phyloP scores from a whole-genome alignment of 2,888 invertebrate species.

The Coenonympha arcania region DNA sequence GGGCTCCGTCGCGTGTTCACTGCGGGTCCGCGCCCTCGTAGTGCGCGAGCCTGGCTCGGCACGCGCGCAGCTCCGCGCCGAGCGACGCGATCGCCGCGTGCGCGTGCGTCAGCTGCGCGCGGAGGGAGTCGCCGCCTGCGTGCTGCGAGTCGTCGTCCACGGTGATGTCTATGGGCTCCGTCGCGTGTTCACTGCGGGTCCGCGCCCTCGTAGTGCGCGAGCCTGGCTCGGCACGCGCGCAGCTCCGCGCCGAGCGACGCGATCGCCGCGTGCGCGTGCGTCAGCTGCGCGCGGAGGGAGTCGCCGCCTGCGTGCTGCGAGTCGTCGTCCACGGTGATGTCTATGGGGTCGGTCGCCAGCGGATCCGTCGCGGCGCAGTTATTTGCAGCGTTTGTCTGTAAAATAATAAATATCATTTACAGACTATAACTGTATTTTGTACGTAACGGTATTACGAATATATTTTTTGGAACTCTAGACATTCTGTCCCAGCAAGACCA shows the following conservation, averaged over 20 bases:
- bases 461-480: no score
- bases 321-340: neutral
- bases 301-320: constrained; percentile 28
- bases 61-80: constrained; percentile 30
- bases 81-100: constrained; percentile 34
- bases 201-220: constrained; percentile 47
- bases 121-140: constrained; percentile 35
- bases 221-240: constrained; percentile 29
- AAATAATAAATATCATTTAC: no score
- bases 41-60: constrained; percentile 30
- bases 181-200: neutral
- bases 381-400: no score
- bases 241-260: constrained; percentile 32
- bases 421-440: no score
- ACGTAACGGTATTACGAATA: no score
- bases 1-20: no score
- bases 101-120: constrained; percentile 41
- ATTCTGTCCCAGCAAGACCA: no score
- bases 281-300: constrained; percentile 40
- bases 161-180: neutral
- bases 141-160: neutral
- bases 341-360: neutral
- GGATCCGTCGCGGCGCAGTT: no score
- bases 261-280: constrained; percentile 37
- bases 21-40: constrained; percentile 44